Conservation (phyloP, 2,113 vertebrate species). For the Herpailurus yagouaroundi region DNA sequence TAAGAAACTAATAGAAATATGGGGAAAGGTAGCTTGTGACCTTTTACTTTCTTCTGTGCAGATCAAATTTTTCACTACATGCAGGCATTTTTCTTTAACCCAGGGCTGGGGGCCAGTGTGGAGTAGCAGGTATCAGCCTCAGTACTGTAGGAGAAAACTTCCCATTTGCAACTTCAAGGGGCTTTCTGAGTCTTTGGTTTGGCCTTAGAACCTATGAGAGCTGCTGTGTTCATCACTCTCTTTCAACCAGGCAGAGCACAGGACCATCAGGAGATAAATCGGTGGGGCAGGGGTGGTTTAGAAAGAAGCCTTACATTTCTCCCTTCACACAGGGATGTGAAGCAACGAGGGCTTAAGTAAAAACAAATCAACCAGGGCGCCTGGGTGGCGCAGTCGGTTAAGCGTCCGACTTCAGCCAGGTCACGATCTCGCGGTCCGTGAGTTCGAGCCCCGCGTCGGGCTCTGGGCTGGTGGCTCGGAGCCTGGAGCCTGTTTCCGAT, state of each 20-base stretch:
- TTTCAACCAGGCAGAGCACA: neutral
- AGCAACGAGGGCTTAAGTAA: neutral
- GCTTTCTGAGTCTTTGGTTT: neutral
- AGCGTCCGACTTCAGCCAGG: too few relatives aligned
- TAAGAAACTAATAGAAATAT: slow-evolving; percentile 16
- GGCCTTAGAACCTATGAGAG: neutral
- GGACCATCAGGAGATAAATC: neutral
- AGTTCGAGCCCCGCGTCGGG: too few relatives aligned
- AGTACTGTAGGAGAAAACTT: neutral
- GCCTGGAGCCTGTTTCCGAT: too few relatives aligned
- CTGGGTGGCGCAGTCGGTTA: too few relatives aligned
- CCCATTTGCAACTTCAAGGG: neutral
- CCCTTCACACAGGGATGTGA: neutral
- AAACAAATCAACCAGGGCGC: neutral
- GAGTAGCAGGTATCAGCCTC: neutral
- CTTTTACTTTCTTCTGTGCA: neutral
- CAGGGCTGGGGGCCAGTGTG: neutral
- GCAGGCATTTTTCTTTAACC: neutral
- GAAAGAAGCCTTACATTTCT: neutral
- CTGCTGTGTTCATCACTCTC: neutral
- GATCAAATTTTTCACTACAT: neutral
- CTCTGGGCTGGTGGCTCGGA: too few relatives aligned
- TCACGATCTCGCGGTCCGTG: too few relatives aligned
- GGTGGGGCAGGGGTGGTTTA: neutral
- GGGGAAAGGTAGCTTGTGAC: neutral